Conservation (phyloP, 2,113 vertebrate genomes). For the Mustela nigripes region DNA sequence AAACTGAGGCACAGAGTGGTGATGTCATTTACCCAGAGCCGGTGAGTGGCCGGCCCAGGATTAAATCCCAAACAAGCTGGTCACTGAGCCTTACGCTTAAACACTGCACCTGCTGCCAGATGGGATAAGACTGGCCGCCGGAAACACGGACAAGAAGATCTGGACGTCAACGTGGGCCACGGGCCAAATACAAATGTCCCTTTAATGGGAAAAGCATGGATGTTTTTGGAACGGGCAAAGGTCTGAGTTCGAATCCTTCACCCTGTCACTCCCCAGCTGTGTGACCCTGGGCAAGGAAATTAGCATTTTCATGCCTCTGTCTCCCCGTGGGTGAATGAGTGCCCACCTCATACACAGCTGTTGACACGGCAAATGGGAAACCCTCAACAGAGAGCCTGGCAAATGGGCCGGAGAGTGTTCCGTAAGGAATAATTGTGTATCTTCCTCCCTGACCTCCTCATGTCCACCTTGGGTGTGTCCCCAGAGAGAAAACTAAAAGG, state of each 20-base stretch:
- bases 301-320: not conserved
- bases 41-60: not conserved
- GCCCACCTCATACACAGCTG: not conserved
- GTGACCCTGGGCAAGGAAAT: not conserved
- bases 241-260: not conserved
- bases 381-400: not conserved
- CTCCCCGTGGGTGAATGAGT: not conserved
- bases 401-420: not conserved
- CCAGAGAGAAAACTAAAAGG: not conserved
- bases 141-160: not conserved
- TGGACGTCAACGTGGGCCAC: not conserved
- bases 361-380: not conserved
- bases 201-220: not conserved
- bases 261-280: not conserved
- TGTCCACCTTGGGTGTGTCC: accelerated
- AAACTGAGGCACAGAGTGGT: not conserved
- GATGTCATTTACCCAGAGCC: not conserved
- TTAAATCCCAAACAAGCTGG: not conserved
- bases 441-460: accelerated
- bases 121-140: too few species aligned
- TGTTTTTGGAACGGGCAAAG: not conserved
- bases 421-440: not conserved
- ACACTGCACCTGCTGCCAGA: not conserved
- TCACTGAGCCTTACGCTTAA: not conserved
- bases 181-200: not conserved